Base-by-base conservation (phyloP, 1,140 invertebrate genomes). In the Brachionus plicatilis region DNA sequence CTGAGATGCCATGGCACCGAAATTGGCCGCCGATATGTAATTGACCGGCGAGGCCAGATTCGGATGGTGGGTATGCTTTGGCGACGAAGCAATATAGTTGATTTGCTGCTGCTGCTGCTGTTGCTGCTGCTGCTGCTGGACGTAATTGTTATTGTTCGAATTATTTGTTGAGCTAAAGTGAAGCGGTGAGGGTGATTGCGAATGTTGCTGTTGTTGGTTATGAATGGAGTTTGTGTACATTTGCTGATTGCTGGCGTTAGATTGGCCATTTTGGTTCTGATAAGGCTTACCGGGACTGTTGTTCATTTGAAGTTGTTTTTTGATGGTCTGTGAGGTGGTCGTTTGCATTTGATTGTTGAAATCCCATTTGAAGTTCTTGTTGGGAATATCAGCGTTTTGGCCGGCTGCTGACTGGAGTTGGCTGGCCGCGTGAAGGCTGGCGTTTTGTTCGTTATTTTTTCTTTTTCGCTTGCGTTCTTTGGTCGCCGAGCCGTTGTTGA, bases 381-480 rank as follows among this genome's bases (percentile, higher is more conserved):
- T 65, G 9, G 53, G 53, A 65, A 82, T 65, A 20, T 60, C 53
- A 24, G 53, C 27, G 41, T 65, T 68, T 37, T 60, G 33, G 27
- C 65, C 66, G 29, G 1, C 27, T 33, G 43, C 7, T 41, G 76
- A 76, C 33, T 24, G 17, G 1, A 76, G 33, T 14, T 76, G 72
- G 50, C 43, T 76, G 24, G 72, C 43, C 14, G 43, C 72, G 47
- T 76, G 72, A 9, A 76, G 3, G 27, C 24, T 65, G 17, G 79
- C 41, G 24, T 68, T 68, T 60, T 60, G 53, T 8, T 82, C 53
- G 12, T 65, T 47, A 27, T 60, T 82, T 82, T 82, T 82, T 20
- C 79, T 27, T n/a, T 82, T 82, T 65, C 79, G 79, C 17, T 82
- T 82, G 12, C 79, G 79, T 29, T 82, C 79, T 68, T 82, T 82